Conservation (phyloP, 2,888 invertebrate genomes). For the Macrophya annulata region DNA sequence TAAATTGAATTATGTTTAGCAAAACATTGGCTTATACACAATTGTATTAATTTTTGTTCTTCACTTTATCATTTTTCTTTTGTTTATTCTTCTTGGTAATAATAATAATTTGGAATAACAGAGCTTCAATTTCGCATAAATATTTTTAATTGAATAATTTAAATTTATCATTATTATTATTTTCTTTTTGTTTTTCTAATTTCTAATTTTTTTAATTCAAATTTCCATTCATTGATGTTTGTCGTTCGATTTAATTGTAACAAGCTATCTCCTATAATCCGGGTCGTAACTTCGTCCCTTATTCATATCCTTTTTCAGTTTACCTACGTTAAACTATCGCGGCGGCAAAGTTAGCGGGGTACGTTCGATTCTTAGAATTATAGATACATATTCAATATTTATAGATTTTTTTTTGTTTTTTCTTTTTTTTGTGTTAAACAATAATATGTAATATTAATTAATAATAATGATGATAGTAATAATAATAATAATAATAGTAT, state of each 20-base stretch:
- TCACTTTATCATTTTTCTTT: constrained; percentile 7
- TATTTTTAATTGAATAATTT: constrained; percentile 10
- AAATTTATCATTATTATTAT: background rate
- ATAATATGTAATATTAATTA: background rate
- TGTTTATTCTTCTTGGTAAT: background rate
- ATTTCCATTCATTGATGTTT: constrained; percentile 13
- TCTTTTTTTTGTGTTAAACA: constrained; percentile 16
- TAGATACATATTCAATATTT: constrained; percentile 34
- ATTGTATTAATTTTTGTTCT: constrained; percentile 31
- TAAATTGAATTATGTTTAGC: constrained; percentile 76
- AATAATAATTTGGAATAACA: background rate
- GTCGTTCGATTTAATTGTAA: constrained; percentile 8
- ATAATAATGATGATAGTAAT: background rate
- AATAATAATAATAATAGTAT: constrained; percentile 14
- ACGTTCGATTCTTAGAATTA: constrained; percentile 39
- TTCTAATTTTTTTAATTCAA: constrained; percentile 2
- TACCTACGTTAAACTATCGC: constrained; percentile 1
- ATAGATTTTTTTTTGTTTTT: background rate
- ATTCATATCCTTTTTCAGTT: background rate
- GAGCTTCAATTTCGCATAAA: background rate
- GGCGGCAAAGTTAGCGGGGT: constrained; percentile 2
- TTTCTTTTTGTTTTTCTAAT: background rate
- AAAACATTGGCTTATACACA: constrained; percentile 63
- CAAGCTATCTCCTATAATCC: background rate
- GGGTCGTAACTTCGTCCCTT: background rate